Evolutionary conservation across 35 echinoderm and acorn worm genomes (phyloP), one percentile per base, ranked within the genome.

Genomic region (Amphiura filiformis): DNA sequence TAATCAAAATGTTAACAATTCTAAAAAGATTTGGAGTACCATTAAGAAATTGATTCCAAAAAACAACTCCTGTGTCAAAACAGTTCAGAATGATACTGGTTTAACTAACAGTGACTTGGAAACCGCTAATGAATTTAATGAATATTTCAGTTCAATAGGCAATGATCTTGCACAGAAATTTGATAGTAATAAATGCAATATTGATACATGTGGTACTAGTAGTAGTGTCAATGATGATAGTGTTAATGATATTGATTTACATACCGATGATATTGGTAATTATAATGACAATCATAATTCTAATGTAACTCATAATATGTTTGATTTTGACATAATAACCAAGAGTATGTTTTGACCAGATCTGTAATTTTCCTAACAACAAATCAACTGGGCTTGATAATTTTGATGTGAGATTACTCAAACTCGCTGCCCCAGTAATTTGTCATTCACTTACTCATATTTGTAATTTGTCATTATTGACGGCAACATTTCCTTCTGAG

Each of bases 301-400:
- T 47, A 4, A 47, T 9, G 41, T 36, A 34, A 1, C 31, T 0
- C 35, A 34, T 78, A 36, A n/a, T n/a, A n/a, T n/a, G n/a, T n/a
- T n/a, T n/a, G n/a, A 34, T n/a, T 36, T 78, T 78, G 76, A 78
- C 0, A 78, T 36, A 32, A 31, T 78, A 31, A 78, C 31, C 31
- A 78, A n/a, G 76, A 78, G 17, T 78, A 34, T 78, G 76, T 78
- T 31, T 34, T 34, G 14, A 78, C 31, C 31, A 57, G n/a, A 64
- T 85, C 34, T 14, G 31, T 35, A 49, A 65, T 56, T 56, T 65
- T 33, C 22, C 83, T 85, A 40, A 52, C 32, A 70, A 70, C 38
- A 85, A 85, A 30, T 70, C 86, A 12, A 87, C 86, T 34, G 76
- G 86, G 0, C 37, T 87, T 77, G 75, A 87, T 79, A 39, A 35